Evolutionary conservation across 2,113 vertebrate species (phyloP), one percentile per base, ranked within the genome.

Genomic region (Panthera leo): DNA sequence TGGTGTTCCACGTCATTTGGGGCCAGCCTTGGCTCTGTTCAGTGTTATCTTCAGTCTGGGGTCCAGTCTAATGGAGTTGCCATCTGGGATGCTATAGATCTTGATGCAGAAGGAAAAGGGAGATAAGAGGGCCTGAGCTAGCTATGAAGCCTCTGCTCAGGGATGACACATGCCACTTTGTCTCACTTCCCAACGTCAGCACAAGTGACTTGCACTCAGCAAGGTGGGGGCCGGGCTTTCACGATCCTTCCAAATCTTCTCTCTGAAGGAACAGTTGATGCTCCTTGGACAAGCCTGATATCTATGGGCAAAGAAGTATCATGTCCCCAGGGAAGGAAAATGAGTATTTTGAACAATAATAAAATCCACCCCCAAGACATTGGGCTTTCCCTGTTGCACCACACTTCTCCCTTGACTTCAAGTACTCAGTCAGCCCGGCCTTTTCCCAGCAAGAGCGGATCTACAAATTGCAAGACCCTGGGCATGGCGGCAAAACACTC

Each of bases 381-480:
- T n/a, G 19, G 55, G 4, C 53, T 39, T 25, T 55, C 31, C 31
- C 45, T 15, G 36, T 48, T 10, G 14, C 25, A 45, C 11, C 45
- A 67, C 25, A 45, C 31, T 42, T 85, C 61, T 39, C 19, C 3
- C 13, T 2, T 27, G 27, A 51, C 67, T 51, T 31, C 53, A 45
- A 27, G 16, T 3, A 21, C 93, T 65, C 18, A 13, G 18, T 65
- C 14, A 21, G 18, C 1, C 31, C 16, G 15, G 5, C 0, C 0
- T 15, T 27, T 5, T 31, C 27, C 34, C 48, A 12, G 5, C 0
- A 6, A 68, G 0, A 4, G 16, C 29, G 58, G 31, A 48, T 34
- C 58, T 31, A 3, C 42, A 73, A 5, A 29, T 21, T 16, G 23
- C 0, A 31, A 19, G 19, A 5, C 18, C 42, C 7, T 21, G 68